Conservation (phyloP, 2,888 invertebrate genomes). For the Endotricha flammealis region DNA sequence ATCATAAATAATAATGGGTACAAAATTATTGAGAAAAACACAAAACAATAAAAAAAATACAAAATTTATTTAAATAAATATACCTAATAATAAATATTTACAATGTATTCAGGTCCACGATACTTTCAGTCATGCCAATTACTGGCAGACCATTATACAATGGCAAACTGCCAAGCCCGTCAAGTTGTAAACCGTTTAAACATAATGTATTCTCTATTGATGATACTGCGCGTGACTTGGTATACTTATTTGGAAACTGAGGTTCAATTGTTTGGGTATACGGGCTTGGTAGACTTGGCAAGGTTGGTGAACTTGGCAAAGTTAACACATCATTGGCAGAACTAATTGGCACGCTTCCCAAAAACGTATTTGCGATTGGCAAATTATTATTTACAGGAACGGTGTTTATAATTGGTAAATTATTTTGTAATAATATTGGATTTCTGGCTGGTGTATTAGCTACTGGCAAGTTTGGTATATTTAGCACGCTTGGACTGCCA, state of each 20-base stretch:
- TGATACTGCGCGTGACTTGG: neutral
- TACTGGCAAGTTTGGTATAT: too few species aligned
- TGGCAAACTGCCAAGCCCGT: slow-evolving; percentile 31
- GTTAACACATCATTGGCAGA: neutral
- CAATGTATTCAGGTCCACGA: slow-evolving; percentile 26
- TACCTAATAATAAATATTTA: neutral
- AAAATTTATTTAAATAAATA: slow-evolving; percentile 2
- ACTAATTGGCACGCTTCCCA: neutral
- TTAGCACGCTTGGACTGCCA: too few species aligned
- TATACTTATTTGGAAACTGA: too few species aligned
- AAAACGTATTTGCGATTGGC: neutral
- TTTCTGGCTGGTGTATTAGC: slow-evolving; percentile 12
- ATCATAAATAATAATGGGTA: too few species aligned
- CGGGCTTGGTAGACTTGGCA: neutral
- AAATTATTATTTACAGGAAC: slow-evolving; percentile 6
- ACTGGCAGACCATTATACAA: slow-evolving; percentile 40
- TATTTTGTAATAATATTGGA: neutral
- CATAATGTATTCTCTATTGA: slow-evolving; percentile 14
- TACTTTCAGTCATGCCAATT: slow-evolving; percentile 36
- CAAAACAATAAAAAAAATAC: slow-evolving; percentile 1
- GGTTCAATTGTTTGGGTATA: too few species aligned
- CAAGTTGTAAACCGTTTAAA: slow-evolving; percentile 23
- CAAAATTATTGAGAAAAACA: neutral
- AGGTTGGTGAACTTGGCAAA: neutral
- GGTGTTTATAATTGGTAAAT: neutral